Base-by-base conservation (phyloP, 2,797 vertebrate species). In the Dendrocincla tyrannina region DNA sequence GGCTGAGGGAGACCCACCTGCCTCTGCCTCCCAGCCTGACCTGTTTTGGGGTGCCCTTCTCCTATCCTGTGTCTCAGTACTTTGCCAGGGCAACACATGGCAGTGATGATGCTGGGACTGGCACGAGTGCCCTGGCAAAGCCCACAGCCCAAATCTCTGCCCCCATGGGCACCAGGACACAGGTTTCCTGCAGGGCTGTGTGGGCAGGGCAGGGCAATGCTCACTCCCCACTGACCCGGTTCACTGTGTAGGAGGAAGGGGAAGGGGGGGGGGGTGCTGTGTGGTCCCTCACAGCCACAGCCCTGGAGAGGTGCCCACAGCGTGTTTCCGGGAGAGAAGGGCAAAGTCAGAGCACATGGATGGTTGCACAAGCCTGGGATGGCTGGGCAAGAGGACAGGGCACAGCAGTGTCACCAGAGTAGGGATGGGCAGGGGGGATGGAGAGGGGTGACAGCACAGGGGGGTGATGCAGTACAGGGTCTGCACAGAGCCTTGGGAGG, bases 211-310 rank as follows among this genome's bases (percentile, higher is more conserved):
- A 58, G 46, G 35, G 39, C 15, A 58, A 42, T 17, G 6, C 18
- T 73, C 0, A 0, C 52, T 62, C 3, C 23, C 17, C 53, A 11
- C 8, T 0, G 1, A 10, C 25, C 22, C 13, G 3, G 27, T 10
- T 56, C 49, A 70, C 62, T 41, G 52, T 13, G 42, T 42, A 67
- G 41, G 25, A 56, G 49, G 33, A 78, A 75, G 22, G 24, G 11
- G 63, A 63, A 73, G 30, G 18, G 39, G 2, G 1, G 7, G 5
- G 9, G 17, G 30, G 2, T 2, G 28, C 28, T 42, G 74, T 11
- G 0, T 23, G 0, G 39, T 25, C n/a, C 68, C 28, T n/a, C 3
- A 2, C 14, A 42, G 68, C 27, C 4, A 0, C 69, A 91, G 73
- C 50, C 42, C 53, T 60, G n/a, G 33, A 30, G 58, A 91, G 50